Conservation (phyloP, 1,140 invertebrate genomes). For the Drosophila simulans region DNA sequence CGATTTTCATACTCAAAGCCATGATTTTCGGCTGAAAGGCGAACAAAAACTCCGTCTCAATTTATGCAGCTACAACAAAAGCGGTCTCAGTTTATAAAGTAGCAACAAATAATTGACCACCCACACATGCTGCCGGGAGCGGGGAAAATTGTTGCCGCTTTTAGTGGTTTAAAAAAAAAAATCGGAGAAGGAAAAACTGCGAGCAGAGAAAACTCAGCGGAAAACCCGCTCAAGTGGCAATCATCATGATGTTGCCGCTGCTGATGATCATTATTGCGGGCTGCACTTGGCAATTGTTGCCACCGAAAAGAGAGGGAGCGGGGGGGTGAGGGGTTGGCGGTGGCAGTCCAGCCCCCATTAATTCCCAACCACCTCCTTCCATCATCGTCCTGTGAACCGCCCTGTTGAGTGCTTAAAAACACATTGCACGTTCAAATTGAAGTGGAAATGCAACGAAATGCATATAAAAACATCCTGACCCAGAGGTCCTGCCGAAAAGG, state of each 20-base stretch:
- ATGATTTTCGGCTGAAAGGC: background rate
- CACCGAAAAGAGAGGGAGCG: background rate
- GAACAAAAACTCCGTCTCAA: constrained; percentile 4
- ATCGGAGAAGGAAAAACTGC: background rate
- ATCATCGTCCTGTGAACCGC: background rate
- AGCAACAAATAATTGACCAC: constrained; percentile 76
- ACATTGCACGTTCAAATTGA: constrained; percentile 80
- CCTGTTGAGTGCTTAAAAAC: constrained; percentile 67
- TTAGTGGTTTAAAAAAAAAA: constrained; percentile 13
- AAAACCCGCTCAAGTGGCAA: constrained; percentile 72
- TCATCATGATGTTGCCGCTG: constrained; percentile 54
- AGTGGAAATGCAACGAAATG: constrained; percentile 74
- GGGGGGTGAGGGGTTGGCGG: too few relatives aligned
- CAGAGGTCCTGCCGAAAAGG: background rate
- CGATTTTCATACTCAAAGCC: background rate
- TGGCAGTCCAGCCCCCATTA: background rate
- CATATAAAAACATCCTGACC: constrained; percentile 51
- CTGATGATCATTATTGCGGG: constrained; percentile 42
- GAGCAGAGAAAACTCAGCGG: constrained; percentile 22
- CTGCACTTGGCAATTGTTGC: constrained; percentile 78
- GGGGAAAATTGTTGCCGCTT: background rate
- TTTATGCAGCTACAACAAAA: constrained; percentile 29
- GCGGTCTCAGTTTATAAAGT: constrained; percentile 67
- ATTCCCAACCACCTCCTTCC: background rate
- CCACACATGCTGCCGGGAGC: constrained; percentile 16